Percentiles rank a stretch among this genome's conserved stretches.
Evolutionary conservation across 2,113 vertebrate species (phyloP).

Genomic region (Pipra filicauda): DNA sequence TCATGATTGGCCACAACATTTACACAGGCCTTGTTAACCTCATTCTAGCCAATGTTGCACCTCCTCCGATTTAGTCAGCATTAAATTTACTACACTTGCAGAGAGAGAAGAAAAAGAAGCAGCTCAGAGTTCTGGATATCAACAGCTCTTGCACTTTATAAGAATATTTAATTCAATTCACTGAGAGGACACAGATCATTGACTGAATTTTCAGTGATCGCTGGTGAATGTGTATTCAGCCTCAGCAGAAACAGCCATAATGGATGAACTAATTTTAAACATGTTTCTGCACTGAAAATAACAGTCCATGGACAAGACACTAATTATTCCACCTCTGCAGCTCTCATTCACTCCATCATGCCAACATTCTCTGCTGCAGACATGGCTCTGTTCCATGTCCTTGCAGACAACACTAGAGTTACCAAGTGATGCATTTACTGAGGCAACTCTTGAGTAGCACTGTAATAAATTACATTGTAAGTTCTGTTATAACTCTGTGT

Average conservation of each 20-base stretch:
- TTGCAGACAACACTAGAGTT: background rate
- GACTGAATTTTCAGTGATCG: background rate
- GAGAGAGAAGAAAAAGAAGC: background rate
- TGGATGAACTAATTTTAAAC: background rate
- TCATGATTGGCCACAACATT: background rate
- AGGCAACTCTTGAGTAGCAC: background rate
- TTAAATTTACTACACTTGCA: background rate
- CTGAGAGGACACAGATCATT: background rate
- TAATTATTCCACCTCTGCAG: background rate
- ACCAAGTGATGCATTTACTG: background rate
- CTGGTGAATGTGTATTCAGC: background rate
- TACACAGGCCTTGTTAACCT: background rate
- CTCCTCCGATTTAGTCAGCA: background rate
- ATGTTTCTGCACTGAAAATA: background rate
- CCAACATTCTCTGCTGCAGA: background rate
- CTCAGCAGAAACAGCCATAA: background rate
- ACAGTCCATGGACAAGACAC: background rate
- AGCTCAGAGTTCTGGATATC: background rate
- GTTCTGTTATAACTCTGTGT: background rate
- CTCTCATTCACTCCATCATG: background rate
- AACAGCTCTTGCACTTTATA: background rate
- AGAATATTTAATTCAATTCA: background rate
- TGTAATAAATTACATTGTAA: background rate
- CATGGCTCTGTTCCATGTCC: background rate
- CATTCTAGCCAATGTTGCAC: fast-evolving